Evolutionary conservation across 2,888 invertebrate species (phyloP).

Genomic region (Eulithis testata): DNA sequence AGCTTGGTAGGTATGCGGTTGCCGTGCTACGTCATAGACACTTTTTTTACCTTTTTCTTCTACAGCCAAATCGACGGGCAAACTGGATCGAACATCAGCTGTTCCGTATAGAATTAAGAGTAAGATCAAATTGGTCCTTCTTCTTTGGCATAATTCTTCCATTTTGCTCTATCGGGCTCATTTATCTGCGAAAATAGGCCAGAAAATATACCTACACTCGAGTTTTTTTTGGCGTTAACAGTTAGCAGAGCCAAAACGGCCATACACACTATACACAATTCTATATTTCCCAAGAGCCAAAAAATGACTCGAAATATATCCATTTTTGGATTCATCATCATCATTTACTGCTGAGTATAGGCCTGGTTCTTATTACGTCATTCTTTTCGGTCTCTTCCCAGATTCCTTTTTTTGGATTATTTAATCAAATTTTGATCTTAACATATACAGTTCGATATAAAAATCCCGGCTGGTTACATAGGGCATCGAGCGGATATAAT

Average conservation of each 20-base stretch:
- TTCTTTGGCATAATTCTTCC: conserved; percentile 69
- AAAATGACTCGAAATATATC: conserved; percentile 43
- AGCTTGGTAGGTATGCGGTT: neutral
- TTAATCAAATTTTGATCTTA: conserved; percentile 46
- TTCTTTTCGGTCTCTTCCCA: too few relatives aligned
- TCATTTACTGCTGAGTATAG: too few relatives aligned
- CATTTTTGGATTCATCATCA: conserved; percentile 16
- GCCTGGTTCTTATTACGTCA: too few relatives aligned
- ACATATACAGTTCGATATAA: conserved; percentile 54
- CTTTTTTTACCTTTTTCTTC: conserved; percentile 73
- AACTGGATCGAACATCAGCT: conserved; percentile 76
- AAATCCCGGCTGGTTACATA: conserved; percentile 51
- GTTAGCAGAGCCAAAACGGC: neutral
- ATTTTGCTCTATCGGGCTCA: conserved; percentile 74
- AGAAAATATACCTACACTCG: too few relatives aligned
- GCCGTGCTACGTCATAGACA: neutral
- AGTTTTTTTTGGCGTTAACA: too few relatives aligned
- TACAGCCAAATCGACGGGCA: conserved; percentile 74
- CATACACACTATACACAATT: conserved; percentile 12
- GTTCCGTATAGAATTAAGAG: conserved; percentile 76
- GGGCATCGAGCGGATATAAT: conserved; percentile 78
- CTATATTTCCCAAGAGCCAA: conserved; percentile 32
- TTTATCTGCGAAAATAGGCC: conserved; percentile 71
- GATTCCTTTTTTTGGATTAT: conserved; percentile 24
- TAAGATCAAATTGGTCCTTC: conserved; percentile 66